Evolutionary conservation across 2,888 invertebrate genomes (phyloP).

Genomic region (Tiliacea citrago): DNA sequence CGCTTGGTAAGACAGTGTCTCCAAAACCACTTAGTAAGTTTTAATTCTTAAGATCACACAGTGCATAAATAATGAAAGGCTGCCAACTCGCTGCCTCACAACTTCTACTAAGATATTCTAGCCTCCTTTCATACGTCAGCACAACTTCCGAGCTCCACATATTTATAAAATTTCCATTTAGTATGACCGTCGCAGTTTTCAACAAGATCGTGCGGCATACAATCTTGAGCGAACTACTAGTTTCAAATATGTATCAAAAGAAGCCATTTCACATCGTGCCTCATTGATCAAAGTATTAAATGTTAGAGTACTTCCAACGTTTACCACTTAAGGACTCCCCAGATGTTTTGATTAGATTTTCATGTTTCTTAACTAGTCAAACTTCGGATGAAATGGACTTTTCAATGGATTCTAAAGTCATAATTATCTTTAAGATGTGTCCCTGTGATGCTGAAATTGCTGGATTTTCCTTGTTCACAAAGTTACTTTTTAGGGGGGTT

Average conservation of each 20-base stretch:
- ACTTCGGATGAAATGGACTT: constrained; percentile 65
- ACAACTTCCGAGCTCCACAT: constrained; percentile 46
- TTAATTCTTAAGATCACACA: constrained; percentile 61
- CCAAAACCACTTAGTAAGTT: constrained; percentile 57
- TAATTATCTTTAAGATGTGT: constrained; percentile 66
- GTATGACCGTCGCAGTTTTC: constrained; percentile 41
- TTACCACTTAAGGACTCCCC: constrained; percentile 66
- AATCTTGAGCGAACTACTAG: constrained; percentile 57
- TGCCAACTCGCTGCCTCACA: constrained; percentile 42
- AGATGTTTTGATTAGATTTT: constrained; percentile 80
- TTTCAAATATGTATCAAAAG: constrained; percentile 69
- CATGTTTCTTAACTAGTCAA: constrained; percentile 68
- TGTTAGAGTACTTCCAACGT: constrained; percentile 61
- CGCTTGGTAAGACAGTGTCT: constrained; percentile 38
- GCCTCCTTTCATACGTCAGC: constrained; percentile 38
- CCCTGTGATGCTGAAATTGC: constrained; percentile 56
- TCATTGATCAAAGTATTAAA: constrained; percentile 77
- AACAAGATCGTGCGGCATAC: constrained; percentile 38
- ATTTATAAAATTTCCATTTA: constrained; percentile 56
- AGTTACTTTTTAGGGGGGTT: constrained; percentile 58
- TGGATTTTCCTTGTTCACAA: constrained; percentile 60
- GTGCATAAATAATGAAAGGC: constrained; percentile 55
- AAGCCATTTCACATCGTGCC: constrained; percentile 67
- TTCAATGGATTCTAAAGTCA: constrained; percentile 64
- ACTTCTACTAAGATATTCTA: constrained; percentile 46